Conservation (phyloP, 2,113 vertebrate genomes). For the Entosphenus tridentatus region DNA sequence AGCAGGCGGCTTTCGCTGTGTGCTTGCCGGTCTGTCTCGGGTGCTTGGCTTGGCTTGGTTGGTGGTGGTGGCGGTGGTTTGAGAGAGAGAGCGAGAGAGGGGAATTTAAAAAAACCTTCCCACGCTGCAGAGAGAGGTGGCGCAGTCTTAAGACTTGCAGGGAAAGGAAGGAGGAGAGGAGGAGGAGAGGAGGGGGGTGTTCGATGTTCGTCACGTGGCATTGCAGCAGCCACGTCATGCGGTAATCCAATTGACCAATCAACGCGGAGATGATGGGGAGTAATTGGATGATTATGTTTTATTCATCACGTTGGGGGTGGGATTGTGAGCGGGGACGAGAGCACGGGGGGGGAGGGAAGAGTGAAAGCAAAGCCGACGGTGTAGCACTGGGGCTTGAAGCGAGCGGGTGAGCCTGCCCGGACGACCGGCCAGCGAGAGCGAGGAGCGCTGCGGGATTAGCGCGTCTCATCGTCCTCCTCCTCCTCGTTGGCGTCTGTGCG, state of each 20-base stretch:
- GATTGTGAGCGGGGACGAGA: background rate
- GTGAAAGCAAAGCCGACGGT: background rate
- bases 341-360: background rate
- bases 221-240: slow-evolving; percentile 1
- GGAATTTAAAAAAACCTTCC: background rate
- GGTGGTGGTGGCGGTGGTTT: no score
- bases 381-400: background rate
- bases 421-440: no score
- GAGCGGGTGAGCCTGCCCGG: background rate
- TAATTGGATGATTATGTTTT: slow-evolving; percentile 4
- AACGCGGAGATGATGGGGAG: slow-evolving; percentile 5
- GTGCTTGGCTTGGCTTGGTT: no score
- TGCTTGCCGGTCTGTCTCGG: no score
- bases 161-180: background rate
- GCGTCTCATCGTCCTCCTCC: no score
- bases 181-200: background rate
- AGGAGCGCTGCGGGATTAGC: no score
- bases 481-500: no score
- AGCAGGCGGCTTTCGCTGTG: no score
- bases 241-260: slow-evolving; percentile 4
- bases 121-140: background rate
- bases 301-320: background rate
- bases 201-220: background rate
- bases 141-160: background rate
- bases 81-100: background rate